Percentiles rank a stretch among this genome's conserved stretches.
These are phyloP conservation scores for Lycia hirtaria DNA, from an alignment of 2,888 invertebrate genomes.

Conservation along the genomic window DNA sequence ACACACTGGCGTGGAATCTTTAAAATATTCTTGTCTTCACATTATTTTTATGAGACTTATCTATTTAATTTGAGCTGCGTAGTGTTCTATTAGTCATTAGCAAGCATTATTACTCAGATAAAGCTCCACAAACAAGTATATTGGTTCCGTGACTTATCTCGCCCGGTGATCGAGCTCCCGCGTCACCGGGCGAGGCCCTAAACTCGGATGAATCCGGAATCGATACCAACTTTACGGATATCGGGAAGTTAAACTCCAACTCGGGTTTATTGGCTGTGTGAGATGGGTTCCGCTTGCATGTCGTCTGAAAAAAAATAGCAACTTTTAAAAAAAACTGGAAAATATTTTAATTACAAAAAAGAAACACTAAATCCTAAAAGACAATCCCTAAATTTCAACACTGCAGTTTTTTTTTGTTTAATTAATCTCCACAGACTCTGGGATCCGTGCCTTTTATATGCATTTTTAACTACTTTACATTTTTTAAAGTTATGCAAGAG, in stretches of 20 bases:
- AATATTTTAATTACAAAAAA: no score
- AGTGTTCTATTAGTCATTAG: slow-evolving; percentile 22
- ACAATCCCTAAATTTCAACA: no score
- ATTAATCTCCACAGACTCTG: no score
- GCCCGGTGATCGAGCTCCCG: slow-evolving; percentile 42
- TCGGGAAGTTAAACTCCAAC: slow-evolving; percentile 34
- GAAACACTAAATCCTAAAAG: no score
- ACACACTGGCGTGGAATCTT: no score
- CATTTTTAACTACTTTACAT: no score
- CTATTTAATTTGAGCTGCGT: no score
- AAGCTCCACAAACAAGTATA: slow-evolving; percentile 36
- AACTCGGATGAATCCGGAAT: slow-evolving; percentile 47
- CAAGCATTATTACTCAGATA: slow-evolving; percentile 32
- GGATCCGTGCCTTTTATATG: no score
- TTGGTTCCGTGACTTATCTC: slow-evolving; percentile 46
- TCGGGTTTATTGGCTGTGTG: slow-evolving; percentile 35
- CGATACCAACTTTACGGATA: slow-evolving; percentile 25
- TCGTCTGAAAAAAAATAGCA: neutral
- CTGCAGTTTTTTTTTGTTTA: no score
- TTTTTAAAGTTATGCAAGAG: no score
- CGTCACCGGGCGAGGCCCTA: slow-evolving; percentile 42
- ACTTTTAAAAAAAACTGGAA: neutral
- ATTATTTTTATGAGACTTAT: no score
- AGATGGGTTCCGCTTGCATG: neutral
- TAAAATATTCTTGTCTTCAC: no score